Base-by-base conservation (phyloP, 2,797 vertebrate genomes). In the Decapterus maruadsi region DNA sequence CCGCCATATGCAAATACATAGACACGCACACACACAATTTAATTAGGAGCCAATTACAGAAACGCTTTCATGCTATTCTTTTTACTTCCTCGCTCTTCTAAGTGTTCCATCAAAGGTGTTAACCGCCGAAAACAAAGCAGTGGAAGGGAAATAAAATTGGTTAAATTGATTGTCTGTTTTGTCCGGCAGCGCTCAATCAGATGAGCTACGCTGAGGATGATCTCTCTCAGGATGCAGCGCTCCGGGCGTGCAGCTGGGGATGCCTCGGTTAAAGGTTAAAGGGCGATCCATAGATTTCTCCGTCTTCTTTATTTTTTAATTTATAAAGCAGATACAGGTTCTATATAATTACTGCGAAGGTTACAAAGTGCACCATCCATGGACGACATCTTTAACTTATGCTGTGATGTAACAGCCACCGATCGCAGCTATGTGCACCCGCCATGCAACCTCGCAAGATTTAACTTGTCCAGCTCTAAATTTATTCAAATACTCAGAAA, bases 41-140 rank as follows among this genome's bases (percentile, higher is more conserved):
- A 91, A 92, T 91, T 87, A 88, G 67, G 46, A 82, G 72, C 85
- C 84, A 80, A 84, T 90, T 86, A 86, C 77, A 58, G 60, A 63
- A 67, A 74, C 62, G 59, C 75, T 87, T 88, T 77, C 45, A 81
- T 77, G 75, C 60, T 77, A 59, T 79, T 82, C 53, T 73, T 81
- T 76, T 69, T 67, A 68, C 42, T 59, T 69, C 59, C 46, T 43
- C 4, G 22, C 20, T 31, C 53, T 64, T 51, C 11, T 62, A 76
- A 80, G 68, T 85, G 77, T 76, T 73, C 45, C 29, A 58, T 67
- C 53, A n/a, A 45, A 73, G 48, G 68, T 67, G 55, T 42, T 60
- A 78, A 76, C 64, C 51, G 26, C 71, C 26, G 26, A 58, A 75
- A 77, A 63, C 40, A 59, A 81, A 38, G 59, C 19, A 7, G 68